These are phyloP conservation scores for Julus scanicus DNA, from an alignment of 2,888 invertebrate species.

Conservation along the genomic window DNA sequence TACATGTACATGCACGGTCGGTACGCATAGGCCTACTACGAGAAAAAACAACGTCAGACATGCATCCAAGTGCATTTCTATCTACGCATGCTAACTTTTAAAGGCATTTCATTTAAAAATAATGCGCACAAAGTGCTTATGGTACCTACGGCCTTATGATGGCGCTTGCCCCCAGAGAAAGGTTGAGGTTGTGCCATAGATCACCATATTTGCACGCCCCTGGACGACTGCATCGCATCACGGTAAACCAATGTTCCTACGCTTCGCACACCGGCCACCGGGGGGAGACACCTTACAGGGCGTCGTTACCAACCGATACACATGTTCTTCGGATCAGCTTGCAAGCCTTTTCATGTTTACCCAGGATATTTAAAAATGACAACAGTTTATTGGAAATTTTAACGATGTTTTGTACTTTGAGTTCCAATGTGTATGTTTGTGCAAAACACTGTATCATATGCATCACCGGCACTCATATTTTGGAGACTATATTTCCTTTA, in stretches of 20 bases:
- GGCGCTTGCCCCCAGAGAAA: slow-evolving; percentile 37
- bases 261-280: neutral
- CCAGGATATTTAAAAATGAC: neutral
- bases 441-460: no score
- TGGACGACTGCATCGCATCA: slow-evolving; percentile 1
- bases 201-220: slow-evolving; percentile 38
- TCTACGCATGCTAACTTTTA: neutral
- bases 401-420: neutral
- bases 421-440: no score
- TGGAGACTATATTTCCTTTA: no score
- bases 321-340: neutral
- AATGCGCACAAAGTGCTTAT: slow-evolving; percentile 14
- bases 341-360: neutral
- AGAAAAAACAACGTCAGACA: neutral
- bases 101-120: slow-evolving; percentile 37
- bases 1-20: neutral
- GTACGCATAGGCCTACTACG: neutral
- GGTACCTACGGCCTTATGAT: slow-evolving; percentile 38
- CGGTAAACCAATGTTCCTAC: neutral
- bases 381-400: neutral
- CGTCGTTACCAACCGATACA: neutral
- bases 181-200: slow-evolving; percentile 38
- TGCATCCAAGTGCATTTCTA: neutral
- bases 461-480: no score
- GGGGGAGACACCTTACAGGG: neutral